These are phyloP conservation scores for Drosophila dunni DNA, from an alignment of 1,140 invertebrate species.

Conservation along the genomic window DNA sequence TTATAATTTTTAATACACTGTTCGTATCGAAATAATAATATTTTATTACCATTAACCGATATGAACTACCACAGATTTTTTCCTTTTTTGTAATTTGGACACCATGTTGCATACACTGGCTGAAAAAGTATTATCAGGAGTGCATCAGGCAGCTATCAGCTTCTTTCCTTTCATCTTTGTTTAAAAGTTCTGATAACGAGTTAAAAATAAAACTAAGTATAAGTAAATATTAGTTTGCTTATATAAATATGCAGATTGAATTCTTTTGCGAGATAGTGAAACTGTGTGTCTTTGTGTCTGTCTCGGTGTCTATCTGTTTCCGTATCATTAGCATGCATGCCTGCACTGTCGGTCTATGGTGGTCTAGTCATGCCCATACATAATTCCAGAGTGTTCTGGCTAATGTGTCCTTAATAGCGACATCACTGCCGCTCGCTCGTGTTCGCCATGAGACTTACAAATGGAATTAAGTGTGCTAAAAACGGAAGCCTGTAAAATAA, in stretches of 20 bases:
- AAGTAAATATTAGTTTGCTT: constrained; percentile 21
- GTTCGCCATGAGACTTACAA: constrained; percentile 49
- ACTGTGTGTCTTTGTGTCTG: constrained; percentile 24
- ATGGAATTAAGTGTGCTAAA: constrained; percentile 75
- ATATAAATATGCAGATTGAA: constrained; percentile 47
- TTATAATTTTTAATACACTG: constrained; percentile 57
- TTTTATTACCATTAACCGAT: constrained; percentile 47
- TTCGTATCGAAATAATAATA: constrained; percentile 58
- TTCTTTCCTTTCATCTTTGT: neutral
- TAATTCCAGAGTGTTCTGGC: constrained; percentile 74
- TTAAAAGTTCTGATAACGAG: no score
- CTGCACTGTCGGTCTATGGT: constrained; percentile 40
- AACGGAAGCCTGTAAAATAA: constrained; percentile 52
- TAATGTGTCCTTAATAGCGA: constrained; percentile 81
- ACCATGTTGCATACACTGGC: neutral
- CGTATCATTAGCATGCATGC: constrained; percentile 74
- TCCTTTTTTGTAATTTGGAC: neutral
- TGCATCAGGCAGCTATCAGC: neutral
- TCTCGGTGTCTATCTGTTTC: constrained; percentile 20
- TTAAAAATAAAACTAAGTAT: neutral
- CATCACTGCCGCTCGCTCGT: constrained; percentile 58
- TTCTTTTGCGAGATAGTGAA: constrained; percentile 64
- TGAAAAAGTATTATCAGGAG: no score
- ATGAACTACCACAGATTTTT: neutral
- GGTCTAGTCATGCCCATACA: constrained; percentile 41